Conservation (phyloP, 2,113 vertebrate genomes). For the Crotalus horridus region DNA sequence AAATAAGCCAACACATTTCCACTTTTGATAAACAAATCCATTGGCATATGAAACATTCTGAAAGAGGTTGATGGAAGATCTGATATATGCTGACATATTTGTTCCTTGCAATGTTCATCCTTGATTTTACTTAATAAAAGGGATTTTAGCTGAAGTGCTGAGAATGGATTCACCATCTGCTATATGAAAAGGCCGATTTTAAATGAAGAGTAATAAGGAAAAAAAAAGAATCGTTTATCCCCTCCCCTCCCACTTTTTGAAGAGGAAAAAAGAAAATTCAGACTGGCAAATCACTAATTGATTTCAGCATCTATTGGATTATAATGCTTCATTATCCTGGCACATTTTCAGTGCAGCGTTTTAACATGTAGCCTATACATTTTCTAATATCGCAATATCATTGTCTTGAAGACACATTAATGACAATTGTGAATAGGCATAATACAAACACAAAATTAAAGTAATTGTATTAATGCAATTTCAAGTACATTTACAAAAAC, state of each 20-base stretch:
- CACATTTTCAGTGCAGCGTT: slow-evolving; percentile 42
- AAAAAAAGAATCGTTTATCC: slow-evolving; percentile 56
- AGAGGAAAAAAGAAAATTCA: slow-evolving; percentile 51
- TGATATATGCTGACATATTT: slow-evolving; percentile 50
- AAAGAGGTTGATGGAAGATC: slow-evolving; percentile 72
- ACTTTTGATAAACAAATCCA: slow-evolving; percentile 58
- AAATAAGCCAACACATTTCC: slow-evolving; percentile 35
- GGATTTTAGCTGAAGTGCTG: slow-evolving; percentile 76
- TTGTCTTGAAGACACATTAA: slow-evolving; percentile 19
- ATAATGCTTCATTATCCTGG: slow-evolving; percentile 44
- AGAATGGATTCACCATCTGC: slow-evolving; percentile 86
- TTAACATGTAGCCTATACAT: slow-evolving; percentile 8
- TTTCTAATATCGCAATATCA: not conserved
- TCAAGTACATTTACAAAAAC: slow-evolving; percentile 10
- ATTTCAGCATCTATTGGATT: slow-evolving; percentile 46
- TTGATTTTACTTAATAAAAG: slow-evolving; percentile 92
- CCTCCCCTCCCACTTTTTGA: slow-evolving; percentile 34
- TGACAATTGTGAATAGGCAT: slow-evolving; percentile 6
- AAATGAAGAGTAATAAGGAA: slow-evolving; percentile 67
- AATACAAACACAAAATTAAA: slow-evolving; percentile 13
- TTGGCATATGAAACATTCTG: slow-evolving; percentile 63
- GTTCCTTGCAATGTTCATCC: slow-evolving; percentile 74
- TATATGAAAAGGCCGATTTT: slow-evolving; percentile 75
- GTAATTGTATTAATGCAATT: slow-evolving; percentile 2
- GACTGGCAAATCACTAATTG: slow-evolving; percentile 47